These are phyloP conservation scores for Oxyteleia sp. DNA, from an alignment of 2,888 invertebrate species.

Conservation along the genomic window DNA sequence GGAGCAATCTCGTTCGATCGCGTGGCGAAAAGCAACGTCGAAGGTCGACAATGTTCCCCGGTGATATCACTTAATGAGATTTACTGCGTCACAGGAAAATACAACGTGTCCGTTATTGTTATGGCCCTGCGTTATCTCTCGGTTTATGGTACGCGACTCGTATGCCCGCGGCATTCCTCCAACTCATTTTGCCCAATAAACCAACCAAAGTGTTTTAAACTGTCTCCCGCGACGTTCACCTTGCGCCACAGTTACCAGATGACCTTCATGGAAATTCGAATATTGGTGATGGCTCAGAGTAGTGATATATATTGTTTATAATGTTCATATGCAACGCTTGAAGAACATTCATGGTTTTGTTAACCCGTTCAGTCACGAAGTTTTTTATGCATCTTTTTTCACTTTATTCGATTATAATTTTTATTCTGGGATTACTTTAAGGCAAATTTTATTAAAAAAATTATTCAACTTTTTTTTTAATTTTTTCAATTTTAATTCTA, in stretches of 20 bases:
- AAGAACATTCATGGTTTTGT: too few species aligned
- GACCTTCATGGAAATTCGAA: not conserved
- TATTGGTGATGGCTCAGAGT: not conserved
- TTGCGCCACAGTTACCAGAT: not conserved
- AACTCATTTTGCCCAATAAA: slow-evolving; percentile 18
- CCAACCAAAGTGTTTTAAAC: slow-evolving; percentile 36
- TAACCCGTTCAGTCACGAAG: too few species aligned
- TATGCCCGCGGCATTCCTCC: slow-evolving; percentile 30
- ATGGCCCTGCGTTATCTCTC: slow-evolving; percentile 44
- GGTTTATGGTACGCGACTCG: slow-evolving; percentile 31
- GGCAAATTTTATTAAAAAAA: too few species aligned
- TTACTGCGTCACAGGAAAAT: slow-evolving; percentile 48
- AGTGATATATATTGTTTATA: too few species aligned
- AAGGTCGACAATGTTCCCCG: slow-evolving; percentile 18
- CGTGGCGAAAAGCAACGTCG: slow-evolving; percentile 45
- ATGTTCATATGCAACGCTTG: too few species aligned
- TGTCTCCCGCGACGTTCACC: slow-evolving; percentile 5
- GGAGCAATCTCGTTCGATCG: slow-evolving; percentile 79
- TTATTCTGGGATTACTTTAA: too few species aligned
- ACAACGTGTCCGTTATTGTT: slow-evolving; percentile 62
- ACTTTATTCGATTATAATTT: too few species aligned
- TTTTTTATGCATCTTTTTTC: too few species aligned
- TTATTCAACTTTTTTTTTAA: too few species aligned
- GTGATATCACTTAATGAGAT: slow-evolving; percentile 65
- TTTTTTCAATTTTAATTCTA: too few species aligned